Base-by-base conservation (phyloP, 2,113 vertebrate species). In the Trachemys scripta region DNA sequence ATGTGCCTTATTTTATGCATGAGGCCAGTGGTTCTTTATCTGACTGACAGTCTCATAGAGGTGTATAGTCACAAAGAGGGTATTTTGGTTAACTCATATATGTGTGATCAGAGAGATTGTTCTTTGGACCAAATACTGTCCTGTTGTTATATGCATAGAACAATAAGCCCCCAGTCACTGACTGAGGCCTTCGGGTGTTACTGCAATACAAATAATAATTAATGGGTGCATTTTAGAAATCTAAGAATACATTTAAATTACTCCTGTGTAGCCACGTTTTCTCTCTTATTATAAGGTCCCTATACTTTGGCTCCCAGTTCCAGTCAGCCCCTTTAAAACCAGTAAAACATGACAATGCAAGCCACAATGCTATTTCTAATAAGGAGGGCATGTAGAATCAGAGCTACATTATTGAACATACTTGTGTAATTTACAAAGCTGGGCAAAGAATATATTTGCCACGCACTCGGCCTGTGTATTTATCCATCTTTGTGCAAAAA, bases 401-500 rank as follows among this genome's bases (percentile, higher is more conserved):
- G 24, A 45, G 4, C 84, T 83, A 65, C 24, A 20, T 27, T 47
- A 25, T 29, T 31, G 38, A 75, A 54, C 50, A 65, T 14, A 5
- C 45, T 84, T 65, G 29, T 59, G 13, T 42, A 57, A 29, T 54
- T 87, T 80, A 49, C 47, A 17, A 81, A 51, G 16, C 84, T 93
- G 86, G 9, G 27, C 83, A 56, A 54, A 81, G 10, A 11, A 2
- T 80, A 53, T 8, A 10, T 87, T 83, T 96, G 47, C 45, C 72
- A 0, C 42, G n/a, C 84, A 65, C 54, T 13, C 19, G 50, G 65
- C 35, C 84, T 95, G 91, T 88, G 38, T 50, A 17, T 83, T 95
- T 86, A 7, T 82, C 27, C 56, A 38, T 95, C 91, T 88, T 88
- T 53, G 65, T n/a, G 42, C 42, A 83, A 51, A 94, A 96, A 51